phyloP scores from a whole-genome alignment of 2,113 vertebrate species.

The Falcunculus frontatus region DNA sequence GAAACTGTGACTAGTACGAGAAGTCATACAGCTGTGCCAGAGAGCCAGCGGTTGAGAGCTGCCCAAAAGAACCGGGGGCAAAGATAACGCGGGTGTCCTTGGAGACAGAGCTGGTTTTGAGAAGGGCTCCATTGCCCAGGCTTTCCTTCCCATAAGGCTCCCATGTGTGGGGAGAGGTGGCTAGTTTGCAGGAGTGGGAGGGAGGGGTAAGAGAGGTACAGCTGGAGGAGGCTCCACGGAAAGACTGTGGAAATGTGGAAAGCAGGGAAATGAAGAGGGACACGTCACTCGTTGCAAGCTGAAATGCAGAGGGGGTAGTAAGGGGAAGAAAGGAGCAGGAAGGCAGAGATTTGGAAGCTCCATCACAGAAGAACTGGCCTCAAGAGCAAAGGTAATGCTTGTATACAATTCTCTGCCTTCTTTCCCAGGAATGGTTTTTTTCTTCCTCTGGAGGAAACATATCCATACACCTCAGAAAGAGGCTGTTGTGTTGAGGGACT shows the following conservation, averaged over 20 bases:
- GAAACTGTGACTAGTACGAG: slow-evolving; percentile 26
- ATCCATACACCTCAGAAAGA: not conserved
- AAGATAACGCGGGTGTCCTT: not conserved
- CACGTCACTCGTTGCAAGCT: slow-evolving; percentile 44
- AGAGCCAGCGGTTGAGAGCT: not conserved
- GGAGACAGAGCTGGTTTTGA: not conserved
- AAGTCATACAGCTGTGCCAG: not conserved
- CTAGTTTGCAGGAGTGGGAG: slow-evolving; percentile 7
- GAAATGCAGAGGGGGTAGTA: slow-evolving; percentile 19
- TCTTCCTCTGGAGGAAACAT: not conserved
- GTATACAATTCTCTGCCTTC: slow-evolving; percentile 10
- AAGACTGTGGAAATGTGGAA: slow-evolving; percentile 30
- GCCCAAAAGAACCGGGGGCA: not conserved
- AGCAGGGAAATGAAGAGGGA: slow-evolving; percentile 21
- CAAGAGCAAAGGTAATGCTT: slow-evolving; percentile 60
- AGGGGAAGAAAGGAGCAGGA: slow-evolving; percentile 7
- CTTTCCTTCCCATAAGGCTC: slow-evolving; percentile 26
- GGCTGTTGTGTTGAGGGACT: not conserved
- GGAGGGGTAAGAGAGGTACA: slow-evolving; percentile 50
- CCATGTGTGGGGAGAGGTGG: slow-evolving; percentile 40
- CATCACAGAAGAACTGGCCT: slow-evolving; percentile 5
- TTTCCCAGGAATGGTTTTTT: not conserved
- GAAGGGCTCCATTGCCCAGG: not conserved
- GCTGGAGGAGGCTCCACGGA: slow-evolving; percentile 37
- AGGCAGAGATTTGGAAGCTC: slow-evolving; percentile 31